Percentiles rank a stretch among this genome's conserved stretches.
Evolutionary conservation across 2,113 vertebrate species (phyloP).

Genomic region (Gallinago jamesoni): DNA sequence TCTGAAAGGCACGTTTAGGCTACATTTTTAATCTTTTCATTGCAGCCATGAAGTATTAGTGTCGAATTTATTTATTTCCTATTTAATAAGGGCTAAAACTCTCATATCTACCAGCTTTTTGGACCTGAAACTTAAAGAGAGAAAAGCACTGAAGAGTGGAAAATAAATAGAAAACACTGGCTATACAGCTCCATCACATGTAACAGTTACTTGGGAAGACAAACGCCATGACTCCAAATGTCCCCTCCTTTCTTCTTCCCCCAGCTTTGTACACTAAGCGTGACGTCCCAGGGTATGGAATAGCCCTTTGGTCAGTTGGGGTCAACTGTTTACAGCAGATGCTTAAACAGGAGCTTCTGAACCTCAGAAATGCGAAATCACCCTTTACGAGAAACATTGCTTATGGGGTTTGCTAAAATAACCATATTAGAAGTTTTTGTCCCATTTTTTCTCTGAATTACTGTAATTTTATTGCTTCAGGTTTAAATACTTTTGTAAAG

Average conservation of each 20-base stretch:
- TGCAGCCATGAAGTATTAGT: not conserved
- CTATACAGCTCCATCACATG: not conserved
- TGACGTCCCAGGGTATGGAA: not conserved
- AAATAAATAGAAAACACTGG: not conserved
- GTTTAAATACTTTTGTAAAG: not conserved
- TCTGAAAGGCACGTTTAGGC: not conserved
- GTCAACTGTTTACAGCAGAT: not conserved
- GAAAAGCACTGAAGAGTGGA: not conserved
- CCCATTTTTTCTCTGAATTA: not conserved
- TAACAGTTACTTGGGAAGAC: not conserved
- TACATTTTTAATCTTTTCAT: not conserved
- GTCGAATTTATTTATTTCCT: not conserved
- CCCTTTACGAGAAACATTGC: not conserved
- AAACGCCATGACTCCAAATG: not conserved
- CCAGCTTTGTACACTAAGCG: not conserved
- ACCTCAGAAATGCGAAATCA: not conserved
- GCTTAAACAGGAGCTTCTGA: rapidly evolving
- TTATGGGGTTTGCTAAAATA: not conserved
- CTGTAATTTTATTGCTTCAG: not conserved
- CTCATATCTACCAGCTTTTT: not conserved
- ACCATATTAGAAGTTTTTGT: not conserved
- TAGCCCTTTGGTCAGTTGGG: not conserved
- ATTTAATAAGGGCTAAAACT: not conserved
- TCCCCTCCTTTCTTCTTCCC: not conserved
- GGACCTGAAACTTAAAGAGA: not conserved